Conservation (phyloP, 2,113 vertebrate genomes). For the Pica pica region DNA sequence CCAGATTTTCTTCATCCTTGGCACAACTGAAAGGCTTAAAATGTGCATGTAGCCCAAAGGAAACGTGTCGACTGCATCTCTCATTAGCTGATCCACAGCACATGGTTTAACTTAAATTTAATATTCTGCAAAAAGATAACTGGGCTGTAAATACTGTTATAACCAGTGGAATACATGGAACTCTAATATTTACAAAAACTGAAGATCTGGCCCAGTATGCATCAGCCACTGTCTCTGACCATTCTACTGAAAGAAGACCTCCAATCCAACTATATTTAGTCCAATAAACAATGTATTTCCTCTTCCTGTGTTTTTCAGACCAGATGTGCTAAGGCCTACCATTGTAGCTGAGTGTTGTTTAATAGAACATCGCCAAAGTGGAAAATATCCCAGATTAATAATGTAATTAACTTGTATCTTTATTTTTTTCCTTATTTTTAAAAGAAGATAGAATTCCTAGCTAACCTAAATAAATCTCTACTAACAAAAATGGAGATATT, state of each 20-base stretch:
- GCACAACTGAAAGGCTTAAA: not conserved
- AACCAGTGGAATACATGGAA: not conserved
- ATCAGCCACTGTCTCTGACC: not conserved
- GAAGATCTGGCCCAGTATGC: not conserved
- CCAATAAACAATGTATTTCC: slow-evolving; percentile 49
- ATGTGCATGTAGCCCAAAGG: not conserved
- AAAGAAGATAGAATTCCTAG: not conserved
- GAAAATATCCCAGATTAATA: not conserved
- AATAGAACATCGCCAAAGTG: not conserved
- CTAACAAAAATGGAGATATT: not conserved
- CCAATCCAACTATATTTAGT: slow-evolving; percentile 19
- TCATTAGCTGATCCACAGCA: not conserved
- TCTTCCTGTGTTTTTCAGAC: slow-evolving; percentile 28
- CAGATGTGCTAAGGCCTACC: slow-evolving; percentile 28
- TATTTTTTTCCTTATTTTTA: not conserved
- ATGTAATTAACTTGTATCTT: not conserved
- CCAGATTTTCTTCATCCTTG: not conserved
- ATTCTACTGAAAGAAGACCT: not conserved
- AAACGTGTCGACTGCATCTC: not conserved
- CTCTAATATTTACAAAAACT: not conserved
- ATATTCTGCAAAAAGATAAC: not conserved
- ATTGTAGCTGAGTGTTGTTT: not conserved
- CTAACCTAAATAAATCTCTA: not conserved
- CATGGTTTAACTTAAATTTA: not conserved
- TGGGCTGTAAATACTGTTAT: not conserved